Conservation (phyloP, 2,113 vertebrate species). For the Hymenochirus boettgeri region DNA sequence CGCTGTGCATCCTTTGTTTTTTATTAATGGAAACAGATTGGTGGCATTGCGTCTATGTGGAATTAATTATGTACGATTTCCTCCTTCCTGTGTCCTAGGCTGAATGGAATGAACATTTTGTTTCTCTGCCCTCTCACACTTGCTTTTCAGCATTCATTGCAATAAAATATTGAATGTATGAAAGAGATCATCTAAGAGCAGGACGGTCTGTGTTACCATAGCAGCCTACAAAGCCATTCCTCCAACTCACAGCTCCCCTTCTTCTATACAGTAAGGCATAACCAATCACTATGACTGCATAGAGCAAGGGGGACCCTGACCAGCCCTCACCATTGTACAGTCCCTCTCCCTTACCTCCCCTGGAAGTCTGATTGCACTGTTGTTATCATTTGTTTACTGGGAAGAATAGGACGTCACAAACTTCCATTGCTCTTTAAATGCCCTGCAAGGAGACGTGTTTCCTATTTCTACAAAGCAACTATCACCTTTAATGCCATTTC, state of each 20-base stretch:
- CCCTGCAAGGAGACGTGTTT: no score
- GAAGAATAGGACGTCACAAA: no score
- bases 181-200: slow-evolving; percentile 4
- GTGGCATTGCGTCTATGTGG: background rate
- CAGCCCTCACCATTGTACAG: no score
- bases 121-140: background rate
- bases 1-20: background rate
- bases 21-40: slow-evolving; percentile 1
- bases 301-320: no score
- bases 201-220: slow-evolving; percentile 20
- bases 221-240: slow-evolving; percentile 4
- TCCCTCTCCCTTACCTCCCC: no score
- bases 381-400: no score
- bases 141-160: slow-evolving; percentile 6
- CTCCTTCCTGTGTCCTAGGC: slow-evolving; percentile 4
- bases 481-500: no score
- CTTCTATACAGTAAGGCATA: background rate
- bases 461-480: no score
- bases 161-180: slow-evolving; percentile 9
- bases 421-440: no score
- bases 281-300: no score
- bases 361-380: no score
- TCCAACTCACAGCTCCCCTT: background rate
- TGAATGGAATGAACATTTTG: slow-evolving; percentile 1
- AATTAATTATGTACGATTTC: slow-evolving; percentile 17